Conservation (phyloP, 53 echinoderm and acorn worm species). For the Holothuria leucospilota region DNA sequence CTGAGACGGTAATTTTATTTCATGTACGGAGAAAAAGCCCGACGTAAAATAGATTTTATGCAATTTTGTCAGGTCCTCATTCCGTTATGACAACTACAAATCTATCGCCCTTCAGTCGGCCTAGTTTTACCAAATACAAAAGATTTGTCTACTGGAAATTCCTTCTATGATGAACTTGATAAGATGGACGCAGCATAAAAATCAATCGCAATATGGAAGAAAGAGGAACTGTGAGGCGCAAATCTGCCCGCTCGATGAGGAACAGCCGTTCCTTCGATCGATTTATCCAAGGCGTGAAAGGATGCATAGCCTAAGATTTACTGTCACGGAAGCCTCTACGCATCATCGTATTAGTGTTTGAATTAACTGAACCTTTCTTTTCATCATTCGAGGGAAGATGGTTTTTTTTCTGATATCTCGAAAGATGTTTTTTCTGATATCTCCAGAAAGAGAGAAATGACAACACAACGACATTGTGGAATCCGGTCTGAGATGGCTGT, state of each 20-base stretch:
- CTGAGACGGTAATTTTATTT: constrained; percentile 11
- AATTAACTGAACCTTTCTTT: too few relatives aligned
- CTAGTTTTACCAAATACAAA: constrained; percentile 13
- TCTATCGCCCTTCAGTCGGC: constrained; percentile 36
- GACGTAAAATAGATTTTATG: constrained; percentile 39
- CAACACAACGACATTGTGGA: too few relatives aligned
- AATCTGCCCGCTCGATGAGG: constrained; percentile 29
- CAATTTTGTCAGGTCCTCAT: constrained; percentile 29
- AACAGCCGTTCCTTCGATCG: constrained; percentile 13
- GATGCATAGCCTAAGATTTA: too few relatives aligned
- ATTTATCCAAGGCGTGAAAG: constrained; percentile 18
- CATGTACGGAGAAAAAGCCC: constrained; percentile 28
- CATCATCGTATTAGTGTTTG: too few relatives aligned
- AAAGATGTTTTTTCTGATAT: too few relatives aligned
- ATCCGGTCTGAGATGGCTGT: too few relatives aligned
- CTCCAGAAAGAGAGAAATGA: too few relatives aligned
- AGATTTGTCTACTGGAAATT: constrained; percentile 30
- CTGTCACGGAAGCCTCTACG: too few relatives aligned
- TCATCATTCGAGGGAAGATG: too few relatives aligned
- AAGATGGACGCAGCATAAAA: constrained; percentile 37
- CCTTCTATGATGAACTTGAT: constrained; percentile 32
- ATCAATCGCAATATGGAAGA: constrained; percentile 31
- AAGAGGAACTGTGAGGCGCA: constrained; percentile 25
- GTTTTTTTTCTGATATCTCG: too few relatives aligned
- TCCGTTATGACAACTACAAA: constrained; percentile 21